Base-by-base conservation (phyloP, 92 coral and sea anemone species). In the Isaurus tuberculatus region DNA sequence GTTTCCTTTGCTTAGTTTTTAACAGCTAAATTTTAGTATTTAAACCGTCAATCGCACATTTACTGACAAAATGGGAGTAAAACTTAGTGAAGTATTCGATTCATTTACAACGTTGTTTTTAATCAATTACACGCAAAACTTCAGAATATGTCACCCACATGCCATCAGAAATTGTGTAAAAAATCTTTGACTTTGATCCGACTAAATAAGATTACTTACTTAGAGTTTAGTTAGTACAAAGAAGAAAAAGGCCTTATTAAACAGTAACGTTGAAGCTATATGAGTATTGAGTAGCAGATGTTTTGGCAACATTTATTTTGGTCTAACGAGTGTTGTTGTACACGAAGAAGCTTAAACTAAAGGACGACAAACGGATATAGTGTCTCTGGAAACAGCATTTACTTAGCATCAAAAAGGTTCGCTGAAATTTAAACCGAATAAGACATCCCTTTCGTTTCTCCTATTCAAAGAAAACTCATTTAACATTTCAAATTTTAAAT, bases 361-460 rank as follows among this genome's bases (percentile, higher is more conserved):
- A n/a, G n/a, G n/a, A 26, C 31, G 40, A 17, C 69, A 49, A 31
- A 4, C 9, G 2, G 70, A 22, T 14, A 32, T 32, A 32, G 82
- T 77, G 82, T 22, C 82, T 77, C 57, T 77, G 82, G 69, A 57
- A 77, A 77, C 82, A 43, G 82, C 8, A 14, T 33, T 22, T 34
- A 13, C 46, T 23, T 1, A 75, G 67, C 32, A 75, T 57, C 28
- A 71, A 16, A 69, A 8, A 42, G 55, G 16, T 27, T 63, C 68
- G 68, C 68, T 14, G 34, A 13, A 63, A 63, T 63, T 63, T 26
- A 2, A 20, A 20, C 6, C 31, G 33, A 63, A 63, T 33, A 63
- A 8, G 26, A 19, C 68, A 8, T 28, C 15, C 26, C 16, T 63
- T 63, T 25, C 1, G 25, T 25, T 26, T 55, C 0, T 26, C 11